Evolutionary conservation across 64 coral and sea anemone species (phyloP).

Genomic region (Acropora tenuis): DNA sequence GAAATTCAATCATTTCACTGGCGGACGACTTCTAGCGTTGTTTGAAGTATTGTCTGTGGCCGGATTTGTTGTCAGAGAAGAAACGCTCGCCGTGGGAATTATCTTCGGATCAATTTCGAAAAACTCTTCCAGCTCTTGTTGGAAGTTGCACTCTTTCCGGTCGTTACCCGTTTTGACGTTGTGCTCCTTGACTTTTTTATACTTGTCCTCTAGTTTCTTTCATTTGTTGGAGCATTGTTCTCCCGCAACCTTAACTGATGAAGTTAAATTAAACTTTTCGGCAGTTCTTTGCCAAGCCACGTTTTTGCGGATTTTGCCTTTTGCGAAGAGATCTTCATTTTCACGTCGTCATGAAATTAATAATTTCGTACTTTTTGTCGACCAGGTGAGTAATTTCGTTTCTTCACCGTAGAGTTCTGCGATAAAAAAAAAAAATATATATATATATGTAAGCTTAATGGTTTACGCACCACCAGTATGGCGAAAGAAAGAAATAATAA

Average conservation of each 20-base stretch:
- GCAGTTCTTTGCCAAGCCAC: conserved; percentile 25
- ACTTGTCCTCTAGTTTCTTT: not conserved
- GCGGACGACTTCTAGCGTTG: not conserved
- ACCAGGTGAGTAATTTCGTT: too few species aligned
- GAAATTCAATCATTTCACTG: not conserved
- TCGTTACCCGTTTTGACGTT: not conserved
- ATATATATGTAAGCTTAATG: not conserved
- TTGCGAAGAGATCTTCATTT: not conserved
- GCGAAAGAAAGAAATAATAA: not conserved
- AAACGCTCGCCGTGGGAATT: not conserved
- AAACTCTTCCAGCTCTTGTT: not conserved
- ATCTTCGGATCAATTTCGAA: not conserved
- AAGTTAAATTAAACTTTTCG: conserved; percentile 24
- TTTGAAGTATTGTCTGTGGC: not conserved
- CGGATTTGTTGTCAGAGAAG: not conserved
- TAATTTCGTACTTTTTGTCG: too few species aligned
- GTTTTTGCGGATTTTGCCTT: not conserved
- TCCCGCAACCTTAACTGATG: not conserved
- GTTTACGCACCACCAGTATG: not conserved
- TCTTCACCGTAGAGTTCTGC: too few species aligned
- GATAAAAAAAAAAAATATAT: too few species aligned
- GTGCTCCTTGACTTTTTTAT: not conserved
- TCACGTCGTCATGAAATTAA: too few species aligned
- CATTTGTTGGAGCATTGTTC: conserved; percentile 22
- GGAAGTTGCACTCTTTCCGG: not conserved